Evolutionary conservation across 2,888 invertebrate species (phyloP).

Genomic region (Dimorphilus gyrociliatus): DNA sequence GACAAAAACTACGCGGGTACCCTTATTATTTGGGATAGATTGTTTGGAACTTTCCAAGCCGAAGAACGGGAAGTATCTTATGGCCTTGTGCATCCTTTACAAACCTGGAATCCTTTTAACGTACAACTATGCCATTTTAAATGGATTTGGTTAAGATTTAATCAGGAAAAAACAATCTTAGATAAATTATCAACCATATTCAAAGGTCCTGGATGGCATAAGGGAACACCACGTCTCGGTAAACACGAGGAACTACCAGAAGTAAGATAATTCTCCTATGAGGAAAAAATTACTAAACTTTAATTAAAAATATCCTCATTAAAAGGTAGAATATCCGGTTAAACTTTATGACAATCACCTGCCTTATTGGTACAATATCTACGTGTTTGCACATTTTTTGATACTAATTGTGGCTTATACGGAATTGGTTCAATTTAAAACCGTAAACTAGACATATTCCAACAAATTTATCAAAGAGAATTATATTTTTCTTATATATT

Average conservation of each 20-base stretch:
- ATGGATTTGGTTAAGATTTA: conserved; percentile 50
- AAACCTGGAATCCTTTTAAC: conserved; percentile 60
- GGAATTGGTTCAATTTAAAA: too few relatives aligned
- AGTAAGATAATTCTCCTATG: too few relatives aligned
- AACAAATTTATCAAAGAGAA: too few relatives aligned
- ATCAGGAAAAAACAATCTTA: conserved; percentile 43
- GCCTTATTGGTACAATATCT: too few relatives aligned
- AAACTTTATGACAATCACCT: too few relatives aligned
- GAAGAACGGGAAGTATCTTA: conserved; percentile 64
- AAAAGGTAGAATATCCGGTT: too few relatives aligned
- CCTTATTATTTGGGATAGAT: conserved; percentile 61
- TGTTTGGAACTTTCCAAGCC: conserved; percentile 53
- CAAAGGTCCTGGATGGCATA: conserved; percentile 75
- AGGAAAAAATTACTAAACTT: too few relatives aligned
- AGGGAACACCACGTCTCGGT: conserved; percentile 57
- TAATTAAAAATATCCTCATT: too few relatives aligned
- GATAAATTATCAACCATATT: conserved; percentile 55
- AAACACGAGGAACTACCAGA: conserved; percentile 57
- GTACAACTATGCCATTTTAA: conserved; percentile 59
- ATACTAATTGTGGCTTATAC: too few relatives aligned
- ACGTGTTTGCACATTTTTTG: too few relatives aligned
- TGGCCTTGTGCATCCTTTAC: conserved; percentile 63
- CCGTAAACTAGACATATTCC: too few relatives aligned
- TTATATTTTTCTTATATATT: too few relatives aligned
- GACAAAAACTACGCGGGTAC: conserved; percentile 84